Percentiles rank a stretch among this genome's conserved stretches.
Conservation (phyloP, 2,888 invertebrate species). For the Therioaphis trifolii region DNA sequence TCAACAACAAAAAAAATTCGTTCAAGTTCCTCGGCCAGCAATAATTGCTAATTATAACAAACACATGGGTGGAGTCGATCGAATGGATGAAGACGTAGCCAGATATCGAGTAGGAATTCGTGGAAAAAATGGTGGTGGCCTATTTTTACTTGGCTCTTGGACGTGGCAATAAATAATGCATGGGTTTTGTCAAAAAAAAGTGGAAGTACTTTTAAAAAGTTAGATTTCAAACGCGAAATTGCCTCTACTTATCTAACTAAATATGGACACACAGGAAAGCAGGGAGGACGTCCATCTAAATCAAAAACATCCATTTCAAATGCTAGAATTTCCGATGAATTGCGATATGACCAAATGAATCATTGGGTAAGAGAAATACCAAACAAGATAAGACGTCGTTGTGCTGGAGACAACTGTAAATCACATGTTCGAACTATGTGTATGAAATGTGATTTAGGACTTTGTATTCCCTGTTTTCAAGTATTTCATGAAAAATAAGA, state of each 20-base stretch:
- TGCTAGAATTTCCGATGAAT: conserved; percentile 19
- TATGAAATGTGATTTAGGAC: conserved; percentile 25
- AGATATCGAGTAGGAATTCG: conserved; percentile 65
- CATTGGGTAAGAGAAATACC: neutral
- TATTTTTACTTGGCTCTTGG: conserved; percentile 41
- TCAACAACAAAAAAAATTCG: conserved; percentile 34
- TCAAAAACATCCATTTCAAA: conserved; percentile 16
- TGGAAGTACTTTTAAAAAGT: neutral
- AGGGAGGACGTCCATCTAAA: conserved; percentile 17
- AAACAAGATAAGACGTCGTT: conserved; percentile 15
- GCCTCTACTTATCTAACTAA: conserved; percentile 23
- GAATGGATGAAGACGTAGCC: conserved; percentile 65
- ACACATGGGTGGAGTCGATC: conserved; percentile 66
- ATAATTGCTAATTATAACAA: conserved; percentile 65
- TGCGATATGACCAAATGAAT: conserved; percentile 12
- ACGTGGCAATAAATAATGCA: conserved; percentile 27
- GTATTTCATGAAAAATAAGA: conserved; percentile 13
- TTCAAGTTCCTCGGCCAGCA: conserved; percentile 64
- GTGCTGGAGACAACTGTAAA: conserved; percentile 18
- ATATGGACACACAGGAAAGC: conserved; percentile 8
- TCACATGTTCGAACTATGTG: conserved; percentile 7
- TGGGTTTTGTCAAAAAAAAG: conserved; percentile 19
- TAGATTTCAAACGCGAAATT: conserved; percentile 36
- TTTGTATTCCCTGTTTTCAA: conserved; percentile 10
- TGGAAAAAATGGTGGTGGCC: conserved; percentile 66